Base-by-base conservation (phyloP, 2,113 vertebrate species). In the Dipodomys merriami region DNA sequence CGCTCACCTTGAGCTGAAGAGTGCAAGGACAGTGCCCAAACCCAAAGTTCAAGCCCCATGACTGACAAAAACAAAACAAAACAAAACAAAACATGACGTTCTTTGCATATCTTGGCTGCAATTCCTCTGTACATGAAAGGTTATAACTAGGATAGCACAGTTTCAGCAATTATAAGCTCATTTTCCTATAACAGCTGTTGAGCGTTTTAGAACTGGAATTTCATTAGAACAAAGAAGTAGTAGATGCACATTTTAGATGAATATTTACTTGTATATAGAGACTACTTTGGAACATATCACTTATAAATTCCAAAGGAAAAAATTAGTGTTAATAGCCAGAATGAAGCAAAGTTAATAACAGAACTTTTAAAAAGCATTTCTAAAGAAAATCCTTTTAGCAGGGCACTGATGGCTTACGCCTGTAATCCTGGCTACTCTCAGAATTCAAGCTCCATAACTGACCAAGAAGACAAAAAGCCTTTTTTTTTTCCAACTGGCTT, bases 231-330 rank as follows among this genome's bases (percentile, higher is more conserved):
- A 53, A 73, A 33, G 5, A 65, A 76, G 2, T 90, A 2, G 6
- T 46, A 60, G 13, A 1, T 64, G 25, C 44, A 60, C 1, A 76
- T 25, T 64, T 68, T 62, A 12, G 15, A 18, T 35, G 27, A 73
- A 67, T 10, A 39, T 53, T 88, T 57, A 7, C 49, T 91, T 83
- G 57, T 82, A 81, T 57, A 78, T 82, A 13, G 20, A 83, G 16
- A 33, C 33, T 60, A 7, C 33, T 11, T 78, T 83, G 46, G 16
- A 73, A 29, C 9, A 91, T 60, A 13, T 3, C 60, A 30, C 25
- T 25, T 15, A 69, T 60, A 33, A 53, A 80, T 92, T 93, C 27
- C 20, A 90, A 84, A 30, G 29, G 62, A 73, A 95, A 90, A 91
- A 13, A 64, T 25, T 6, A 86, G 74, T 74, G 27, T 65, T 64